Evolutionary conservation across 2,113 vertebrate species (phyloP), one percentile per base, ranked within the genome.

Genomic region (Misgurnus anguillicaudatus): DNA sequence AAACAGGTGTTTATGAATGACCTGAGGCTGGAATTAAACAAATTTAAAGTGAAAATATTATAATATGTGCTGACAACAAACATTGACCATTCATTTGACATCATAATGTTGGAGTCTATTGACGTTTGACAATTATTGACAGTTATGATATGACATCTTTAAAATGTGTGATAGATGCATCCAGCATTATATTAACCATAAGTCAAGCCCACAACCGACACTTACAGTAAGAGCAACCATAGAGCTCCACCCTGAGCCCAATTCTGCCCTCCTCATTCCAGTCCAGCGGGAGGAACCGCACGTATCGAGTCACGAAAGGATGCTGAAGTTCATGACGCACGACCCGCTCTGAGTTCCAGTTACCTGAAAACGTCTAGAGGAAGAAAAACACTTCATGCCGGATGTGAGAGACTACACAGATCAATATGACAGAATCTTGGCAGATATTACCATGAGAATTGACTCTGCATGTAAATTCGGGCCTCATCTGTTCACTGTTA

Each of bases 201-300:
- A 45, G 8, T 2, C 24, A 31, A 31, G 2, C 24, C 24, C 24
- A 7, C 10, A 65, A 17, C 62, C 8, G 24, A 17, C 76, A 91
- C 95, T 98, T 89, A 99, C 98, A 98, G 62, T 98, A 98, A 0
- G 96, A 86, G 47, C 98, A 99, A 80, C 98, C 98, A 0, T 95
- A 98, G 77, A 99, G 84, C 80, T 98, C 98, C 13, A 94, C 89
- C 3, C 98, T 90, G n/a, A 99, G 84, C 0, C 97, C 98, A 0
- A 96, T 93, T 16, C 92, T 94, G 0, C 97, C 97, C 24, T 95
- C 94, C 17, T 72, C 89, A 39, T 88, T 95, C 95, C 96, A 95
- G 51, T 95, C 93, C 75, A 98, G 86, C 0, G 98, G 97, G 82
- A 98, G 90, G 8, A 99, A 90, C n/a, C 97, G 96, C 0, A 98